Base-by-base conservation (phyloP, 37 sponge, comb jelly and placozoan genomes). In the Spongia lamella region DNA sequence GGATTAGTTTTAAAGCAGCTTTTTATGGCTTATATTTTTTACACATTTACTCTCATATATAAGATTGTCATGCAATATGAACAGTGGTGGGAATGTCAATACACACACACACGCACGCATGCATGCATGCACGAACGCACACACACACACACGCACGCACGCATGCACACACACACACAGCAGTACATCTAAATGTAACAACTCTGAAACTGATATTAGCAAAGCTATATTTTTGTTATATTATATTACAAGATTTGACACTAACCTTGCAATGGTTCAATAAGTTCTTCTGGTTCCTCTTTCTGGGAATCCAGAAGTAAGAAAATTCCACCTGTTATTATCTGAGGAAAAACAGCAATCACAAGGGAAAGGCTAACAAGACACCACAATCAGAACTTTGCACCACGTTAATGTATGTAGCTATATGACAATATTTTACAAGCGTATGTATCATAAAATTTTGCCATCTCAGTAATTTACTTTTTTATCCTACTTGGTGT, bases 221-320 rank as follows among this genome's bases (percentile, higher is more conserved):
- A n/a, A n/a, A n/a, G n/a, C n/a, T n/a, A n/a, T n/a, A n/a, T n/a
- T n/a, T n/a, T n/a, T n/a, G n/a, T 20, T 66, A 32, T 17, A 63
- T 66, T 25, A 24, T 31, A 16, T 29, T 7, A 69, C 33, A 49
- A 39, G 11, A 70, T 67, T 38, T 5, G 5, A 14, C 30, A 24
- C 61, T 68, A 36, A 86, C 90, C 94, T 73, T 89, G 83, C 35
- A 96, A 60, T 29, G 94, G 86, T 38, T 92, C 96, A 16, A 96
- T 86, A 1, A 92, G 83, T 3, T 96, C 96, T 70, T 96, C 90
- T 0, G 84, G 82, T 34, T 51, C 52, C 24, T 77, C 85, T 33
- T 83, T 50, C 16, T 25, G n/a, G 11, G 53, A 73, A 61, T 96
- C 81, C 31, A 57, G 65, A 0, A 96, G 58, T 68, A 96, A 79